Base-by-base conservation (phyloP, 2,888 invertebrate species). In the Ormyrus thymus region DNA sequence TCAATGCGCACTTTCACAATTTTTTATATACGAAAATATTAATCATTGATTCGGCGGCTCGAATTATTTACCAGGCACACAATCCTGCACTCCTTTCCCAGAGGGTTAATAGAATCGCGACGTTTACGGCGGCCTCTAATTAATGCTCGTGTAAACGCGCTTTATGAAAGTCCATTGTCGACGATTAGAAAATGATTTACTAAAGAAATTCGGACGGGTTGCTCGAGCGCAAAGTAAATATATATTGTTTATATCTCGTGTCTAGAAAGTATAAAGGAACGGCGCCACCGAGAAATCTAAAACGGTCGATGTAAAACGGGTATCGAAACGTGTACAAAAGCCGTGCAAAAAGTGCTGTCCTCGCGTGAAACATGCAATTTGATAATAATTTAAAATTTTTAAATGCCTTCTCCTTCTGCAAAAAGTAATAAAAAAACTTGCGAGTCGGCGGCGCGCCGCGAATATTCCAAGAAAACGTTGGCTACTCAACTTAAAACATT, bases 11-110 rank as follows among this genome's bases (percentile, higher is more conserved):
- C 29, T 76, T 76, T 69, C 55, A 48, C 69, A 48, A 62, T 69
- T 76, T 76, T 76, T 76, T 29, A 29, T 29, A 29, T n/a, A 69
- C 62, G 69, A 69, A 69, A 69, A 55, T 76, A 56, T 76, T 69
- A 76, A 76, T 69, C 62, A 62, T 55, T 62, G 62, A 69, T 69
- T 66, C 51, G 59, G 55, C 45, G 7, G 13, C 58, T 13, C 58
- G 13, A 51, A 75, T 66, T 45, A 75, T 75, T 66, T 43, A 59
- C 29, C 29, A 50, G 29, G 1, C 29, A 0, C 29, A 50, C 51
- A 50, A 61, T 59, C n/a, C 5, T 15, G 1, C 1, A 5, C 53
- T 43, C 0, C 43, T 43, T 11, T 43, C 53, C 8, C 13, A n/a
- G 43, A 66, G 0, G n/a, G 9, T n/a, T 46, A 70, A 58, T 15